Evolutionary conservation across 2,888 invertebrate species (phyloP), one percentile per base, ranked within the genome.

Genomic region (Nemapogon koenigi): DNA sequence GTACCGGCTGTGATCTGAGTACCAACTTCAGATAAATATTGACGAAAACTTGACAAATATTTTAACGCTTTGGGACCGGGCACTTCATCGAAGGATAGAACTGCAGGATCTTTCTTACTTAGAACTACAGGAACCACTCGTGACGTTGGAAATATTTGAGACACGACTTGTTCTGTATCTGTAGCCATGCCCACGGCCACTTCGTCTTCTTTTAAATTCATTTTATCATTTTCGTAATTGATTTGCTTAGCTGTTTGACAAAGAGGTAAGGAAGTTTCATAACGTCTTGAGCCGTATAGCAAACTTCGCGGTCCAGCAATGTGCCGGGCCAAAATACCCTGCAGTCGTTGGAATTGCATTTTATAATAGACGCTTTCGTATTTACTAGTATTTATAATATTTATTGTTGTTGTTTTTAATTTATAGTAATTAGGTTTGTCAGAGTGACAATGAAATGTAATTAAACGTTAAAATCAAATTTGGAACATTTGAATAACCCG

Each of bases 11-110:
- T 83, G 15, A 84, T 46, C 57, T 86, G 86, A 44, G 84, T 85
- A 46, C 86, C 85, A 40, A 86, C 51, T 43, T 82, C 66, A 15
- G 86, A 85, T 46, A 87, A 61, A 57, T 83, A 82, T 49, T 73
- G 79, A 59, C 86, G 83, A 44, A 83, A 59, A 50, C 63, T 82
- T 4, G 85, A 81, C 49, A 85, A 65, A 32, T 82, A 62, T 49
- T 82, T 82, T 16, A 87, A 60, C 16, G 78, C 52, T 39, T 69
- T 69, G 0, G 87, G 87, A 1, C 87, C 86, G 1, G 87, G 87
- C 14, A 87, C 80, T 1, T 85, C 83, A 43, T 86, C 85, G 52
- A 87, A 86, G 1, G 84, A 57, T 31, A 78, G 55, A 38, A 69
- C 55, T 8, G 65, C 49, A 3, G 59, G 51, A 16, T 72, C 70